A percentile compares a stretch with the other conserved stretches of the same genome.
These are phyloP conservation scores for Miopithecus talapoin DNA, from an alignment of 2,797 vertebrate genomes.

Conservation along the genomic window DNA sequence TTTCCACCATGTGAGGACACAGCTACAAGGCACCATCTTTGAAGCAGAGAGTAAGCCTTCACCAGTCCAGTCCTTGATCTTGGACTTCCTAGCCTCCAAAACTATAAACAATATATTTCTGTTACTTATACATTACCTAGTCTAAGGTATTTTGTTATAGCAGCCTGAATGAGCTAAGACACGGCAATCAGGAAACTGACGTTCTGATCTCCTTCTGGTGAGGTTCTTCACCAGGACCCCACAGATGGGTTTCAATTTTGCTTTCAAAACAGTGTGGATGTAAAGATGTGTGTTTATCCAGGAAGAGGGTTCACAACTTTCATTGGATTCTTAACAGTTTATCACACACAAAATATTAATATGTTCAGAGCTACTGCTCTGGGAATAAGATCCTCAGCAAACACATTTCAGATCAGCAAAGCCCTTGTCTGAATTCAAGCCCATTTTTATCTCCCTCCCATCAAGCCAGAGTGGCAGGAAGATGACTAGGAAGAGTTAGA, in stretches of 20 bases:
- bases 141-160: neutral
- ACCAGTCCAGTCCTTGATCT: neutral
- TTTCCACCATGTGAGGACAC: neutral
- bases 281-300: neutral
- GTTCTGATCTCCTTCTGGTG: neutral
- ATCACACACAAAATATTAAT: neutral
- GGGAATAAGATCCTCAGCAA: neutral
- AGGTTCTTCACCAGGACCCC: neutral
- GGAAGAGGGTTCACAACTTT: slow-evolving; percentile 1
- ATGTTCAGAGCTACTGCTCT: neutral
- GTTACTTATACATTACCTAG: neutral
- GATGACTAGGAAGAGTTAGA: neutral
- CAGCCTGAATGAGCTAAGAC: neutral
- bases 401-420: neutral
- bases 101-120: neutral
- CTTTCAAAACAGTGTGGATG: neutral
- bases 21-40: neutral
- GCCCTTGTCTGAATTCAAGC: neutral
- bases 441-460: neutral
- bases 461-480: neutral
- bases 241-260: neutral
- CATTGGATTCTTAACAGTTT: neutral
- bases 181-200: neutral
- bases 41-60: neutral
- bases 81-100: neutral